These are phyloP conservation scores for Callopanchax toddi DNA, from an alignment of 2,113 vertebrate species.

Conservation along the genomic window DNA sequence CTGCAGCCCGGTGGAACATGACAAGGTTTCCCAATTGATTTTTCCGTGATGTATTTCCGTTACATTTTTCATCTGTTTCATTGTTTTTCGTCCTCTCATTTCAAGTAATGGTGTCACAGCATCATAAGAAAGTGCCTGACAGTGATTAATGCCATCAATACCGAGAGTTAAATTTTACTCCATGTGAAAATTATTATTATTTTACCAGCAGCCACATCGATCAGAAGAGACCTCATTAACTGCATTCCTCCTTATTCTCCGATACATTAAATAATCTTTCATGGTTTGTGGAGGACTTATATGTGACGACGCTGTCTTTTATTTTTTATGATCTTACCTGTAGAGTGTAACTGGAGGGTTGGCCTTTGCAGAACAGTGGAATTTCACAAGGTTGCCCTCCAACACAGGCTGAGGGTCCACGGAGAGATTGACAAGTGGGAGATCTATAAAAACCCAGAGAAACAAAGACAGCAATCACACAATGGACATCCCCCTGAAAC, in stretches of 20 bases:
- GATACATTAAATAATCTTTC: neutral
- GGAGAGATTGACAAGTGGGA: slow-evolving; percentile 93
- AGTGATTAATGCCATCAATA: slow-evolving; percentile 59
- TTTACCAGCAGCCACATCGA: neutral
- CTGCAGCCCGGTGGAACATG: slow-evolving; percentile 39
- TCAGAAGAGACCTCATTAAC: slow-evolving; percentile 24
- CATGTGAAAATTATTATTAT: slow-evolving; percentile 30
- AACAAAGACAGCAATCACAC: slow-evolving; percentile 53
- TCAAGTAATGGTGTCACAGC: slow-evolving; percentile 33
- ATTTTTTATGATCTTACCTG: slow-evolving; percentile 83
- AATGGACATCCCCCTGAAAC: slow-evolving; percentile 30
- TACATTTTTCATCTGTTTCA: slow-evolving; percentile 29
- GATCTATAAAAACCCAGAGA: slow-evolving; percentile 80
- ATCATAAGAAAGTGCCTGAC: slow-evolving; percentile 35
- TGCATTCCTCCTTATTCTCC: neutral
- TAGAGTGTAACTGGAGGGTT: slow-evolving; percentile 95
- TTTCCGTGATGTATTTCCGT: slow-evolving; percentile 36
- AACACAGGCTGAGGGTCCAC: slow-evolving; percentile 95
- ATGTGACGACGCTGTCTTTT: neutral
- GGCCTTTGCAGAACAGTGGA: slow-evolving; percentile 96
- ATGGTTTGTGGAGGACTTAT: slow-evolving; percentile 2
- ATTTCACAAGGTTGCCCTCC: slow-evolving; percentile 93
- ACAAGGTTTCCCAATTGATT: slow-evolving; percentile 47
- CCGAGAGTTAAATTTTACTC: slow-evolving; percentile 28
- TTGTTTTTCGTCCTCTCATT: slow-evolving; percentile 26